These are phyloP conservation scores for Eueremaeus valkanovi DNA, from an alignment of 2,888 invertebrate species.

Conservation along the genomic window DNA sequence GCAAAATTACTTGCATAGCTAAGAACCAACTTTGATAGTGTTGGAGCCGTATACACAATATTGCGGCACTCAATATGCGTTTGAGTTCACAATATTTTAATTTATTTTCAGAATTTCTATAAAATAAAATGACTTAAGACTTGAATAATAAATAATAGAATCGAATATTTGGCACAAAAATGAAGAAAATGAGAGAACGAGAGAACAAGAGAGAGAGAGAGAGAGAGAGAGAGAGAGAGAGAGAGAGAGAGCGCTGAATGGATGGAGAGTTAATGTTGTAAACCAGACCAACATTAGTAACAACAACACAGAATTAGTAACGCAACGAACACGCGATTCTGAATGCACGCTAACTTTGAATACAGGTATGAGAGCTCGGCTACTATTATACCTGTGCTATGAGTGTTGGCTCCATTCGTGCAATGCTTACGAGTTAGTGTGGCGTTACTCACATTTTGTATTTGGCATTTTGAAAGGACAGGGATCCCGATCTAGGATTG, in stretches of 20 bases:
- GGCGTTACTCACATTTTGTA: conserved; percentile 22
- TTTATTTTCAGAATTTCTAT: conserved; percentile 9
- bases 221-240: neutral
- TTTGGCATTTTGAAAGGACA: conserved; percentile 5
- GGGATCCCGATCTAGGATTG: neutral
- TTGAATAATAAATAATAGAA: neutral
- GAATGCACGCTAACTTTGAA: conserved; percentile 18
- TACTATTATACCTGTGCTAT: neutral
- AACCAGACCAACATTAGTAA: conserved; percentile 31
- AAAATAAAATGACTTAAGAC: neutral
- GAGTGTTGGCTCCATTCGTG: conserved; percentile 25
- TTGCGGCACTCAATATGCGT: neutral
- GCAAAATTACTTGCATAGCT: neutral
- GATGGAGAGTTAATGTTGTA: conserved; percentile 6
- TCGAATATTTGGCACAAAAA: neutral
- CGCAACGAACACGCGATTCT: conserved; percentile 15
- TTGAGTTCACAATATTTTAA: neutral
- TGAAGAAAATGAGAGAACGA: no score
- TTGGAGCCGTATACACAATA: neutral
- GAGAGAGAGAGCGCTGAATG: neutral
- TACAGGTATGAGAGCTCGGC: no score
- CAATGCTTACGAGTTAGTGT: conserved; percentile 5
- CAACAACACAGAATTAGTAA: conserved; percentile 33
- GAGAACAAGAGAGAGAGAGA: no score
- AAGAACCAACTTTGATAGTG: no score